phyloP scores from a whole-genome alignment of 2,888 invertebrate species.

The Chrysolina haemoptera region DNA sequence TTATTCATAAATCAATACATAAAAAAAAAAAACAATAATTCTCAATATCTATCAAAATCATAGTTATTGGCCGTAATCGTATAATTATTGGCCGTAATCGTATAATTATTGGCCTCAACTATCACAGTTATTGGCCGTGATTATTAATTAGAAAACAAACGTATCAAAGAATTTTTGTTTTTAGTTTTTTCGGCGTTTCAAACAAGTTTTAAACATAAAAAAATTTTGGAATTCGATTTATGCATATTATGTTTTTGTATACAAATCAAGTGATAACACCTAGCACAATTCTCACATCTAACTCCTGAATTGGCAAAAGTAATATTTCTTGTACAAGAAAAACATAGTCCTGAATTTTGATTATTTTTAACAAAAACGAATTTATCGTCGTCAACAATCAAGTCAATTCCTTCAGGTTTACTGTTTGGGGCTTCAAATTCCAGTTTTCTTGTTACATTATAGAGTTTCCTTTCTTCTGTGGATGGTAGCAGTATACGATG shows the following conservation, averaged over 20 bases:
- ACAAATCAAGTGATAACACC: background rate
- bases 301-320: background rate
- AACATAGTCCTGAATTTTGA: background rate
- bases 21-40: background rate
- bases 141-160: too few relatives aligned
- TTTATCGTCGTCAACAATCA: background rate
- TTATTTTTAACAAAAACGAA: background rate
- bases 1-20: background rate
- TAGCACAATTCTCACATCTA: conserved; percentile 1
- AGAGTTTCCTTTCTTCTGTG: background rate
- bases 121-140: too few relatives aligned
- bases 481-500: conserved; percentile 3
- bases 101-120: too few relatives aligned
- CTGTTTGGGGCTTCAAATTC: background rate
- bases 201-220: conserved; percentile 6
- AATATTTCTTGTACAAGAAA: conserved; percentile 3
- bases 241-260: conserved; percentile 5
- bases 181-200: background rate
- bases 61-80: too few relatives aligned
- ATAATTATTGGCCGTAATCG: too few relatives aligned
- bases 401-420: conserved; percentile 3
- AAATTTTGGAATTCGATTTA: background rate
- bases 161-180: too few relatives aligned
- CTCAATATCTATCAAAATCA: background rate
- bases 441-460: background rate